A percentile compares a stretch with the other conserved stretches of the same genome.
phyloP scores from a whole-genome alignment of 2,888 invertebrate genomes.

The Seira ritae region DNA sequence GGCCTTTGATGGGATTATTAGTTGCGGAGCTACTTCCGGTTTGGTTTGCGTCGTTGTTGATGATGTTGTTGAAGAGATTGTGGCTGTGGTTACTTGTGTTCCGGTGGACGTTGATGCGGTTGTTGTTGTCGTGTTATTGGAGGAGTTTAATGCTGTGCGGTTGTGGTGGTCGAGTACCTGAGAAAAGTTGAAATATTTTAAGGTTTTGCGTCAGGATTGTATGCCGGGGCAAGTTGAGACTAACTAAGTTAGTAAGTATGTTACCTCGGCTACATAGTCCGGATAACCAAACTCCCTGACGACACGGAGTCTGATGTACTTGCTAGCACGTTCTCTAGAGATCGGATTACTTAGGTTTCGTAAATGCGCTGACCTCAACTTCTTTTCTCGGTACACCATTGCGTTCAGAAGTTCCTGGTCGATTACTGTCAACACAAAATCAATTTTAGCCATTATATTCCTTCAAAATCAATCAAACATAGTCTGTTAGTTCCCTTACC shows the following conservation, averaged over 20 bases:
- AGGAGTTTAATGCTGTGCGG: conserved; percentile 29
- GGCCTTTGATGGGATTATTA: too few species aligned
- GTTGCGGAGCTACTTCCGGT: too few species aligned
- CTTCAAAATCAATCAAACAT: too few species aligned
- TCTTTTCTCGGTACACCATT: conserved; percentile 90
- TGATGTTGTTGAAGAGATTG: too few species aligned
- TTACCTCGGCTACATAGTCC: conserved; percentile 87
- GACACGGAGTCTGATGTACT: conserved; percentile 89
- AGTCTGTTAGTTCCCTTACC: too few species aligned
- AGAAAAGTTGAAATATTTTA: too few species aligned
- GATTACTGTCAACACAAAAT: conserved; percentile 78
- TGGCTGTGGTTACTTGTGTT: not conserved
- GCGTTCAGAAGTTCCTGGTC: conserved; percentile 85
- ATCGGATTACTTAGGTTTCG: conserved; percentile 86
- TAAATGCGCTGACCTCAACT: conserved; percentile 88
- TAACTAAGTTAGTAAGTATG: not conserved
- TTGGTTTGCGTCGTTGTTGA: too few species aligned
- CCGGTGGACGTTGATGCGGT: not conserved
- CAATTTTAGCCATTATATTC: too few species aligned
- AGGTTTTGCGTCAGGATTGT: too few species aligned
- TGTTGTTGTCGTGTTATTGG: not conserved
- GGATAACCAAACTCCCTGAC: conserved; percentile 96
- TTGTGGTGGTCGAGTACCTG: conserved; percentile 52
- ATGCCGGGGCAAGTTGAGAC: too few species aligned
- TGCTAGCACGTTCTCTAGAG: conserved; percentile 85